Base-by-base conservation (phyloP, 2,888 invertebrate species). In the Lordiphosa fenestrarum region DNA sequence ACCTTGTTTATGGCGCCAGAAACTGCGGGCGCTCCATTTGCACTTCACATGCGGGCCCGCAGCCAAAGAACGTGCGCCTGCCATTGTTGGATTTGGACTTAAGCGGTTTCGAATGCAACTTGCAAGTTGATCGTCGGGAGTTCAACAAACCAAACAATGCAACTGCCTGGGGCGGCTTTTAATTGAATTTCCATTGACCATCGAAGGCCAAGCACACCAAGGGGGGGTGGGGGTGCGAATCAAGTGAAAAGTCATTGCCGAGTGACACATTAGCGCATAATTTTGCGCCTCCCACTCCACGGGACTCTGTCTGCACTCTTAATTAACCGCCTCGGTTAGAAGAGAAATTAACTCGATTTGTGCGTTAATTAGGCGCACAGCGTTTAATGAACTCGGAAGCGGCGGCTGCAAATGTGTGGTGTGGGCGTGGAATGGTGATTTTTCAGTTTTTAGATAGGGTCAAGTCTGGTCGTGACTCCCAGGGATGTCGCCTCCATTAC, bases 321-420 rank as follows among this genome's bases (percentile, higher is more conserved):
- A 80, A 80, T 80, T 80, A 80, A 81, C 65, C 72, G 82, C 70
- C 66, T 72, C 82, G 78, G 65, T 77, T 77, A 82, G 84, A 70
- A 52, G 52, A 68, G 84, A 82, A 80, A 84, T 80, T 80, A 84
- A 84, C 84, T 80, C 84, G 82, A 80, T 84, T 44, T 84, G 78
- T 70, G 75, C 83, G 75, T 84, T 80, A 80, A 80, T 80, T 80
- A 80, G 73, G 70, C 62, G 66, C 70, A 58, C 63, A 68, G 71
- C 84, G 77, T 84, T 84, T 84, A 80, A 80, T 80, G 82, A 80
- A 84, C 78, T 84, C 57, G 37, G n/a, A 41, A 30, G 41, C 44
- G 35, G 41, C 46, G 30, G 33, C 38, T 41, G 35, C 30, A 23
- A 7, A 4, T n/a, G n/a, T 33, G 35, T 46, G 52, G 53, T 41